Conservation (phyloP, 2,113 vertebrate genomes). For the Myxocyprinus asiaticus region DNA sequence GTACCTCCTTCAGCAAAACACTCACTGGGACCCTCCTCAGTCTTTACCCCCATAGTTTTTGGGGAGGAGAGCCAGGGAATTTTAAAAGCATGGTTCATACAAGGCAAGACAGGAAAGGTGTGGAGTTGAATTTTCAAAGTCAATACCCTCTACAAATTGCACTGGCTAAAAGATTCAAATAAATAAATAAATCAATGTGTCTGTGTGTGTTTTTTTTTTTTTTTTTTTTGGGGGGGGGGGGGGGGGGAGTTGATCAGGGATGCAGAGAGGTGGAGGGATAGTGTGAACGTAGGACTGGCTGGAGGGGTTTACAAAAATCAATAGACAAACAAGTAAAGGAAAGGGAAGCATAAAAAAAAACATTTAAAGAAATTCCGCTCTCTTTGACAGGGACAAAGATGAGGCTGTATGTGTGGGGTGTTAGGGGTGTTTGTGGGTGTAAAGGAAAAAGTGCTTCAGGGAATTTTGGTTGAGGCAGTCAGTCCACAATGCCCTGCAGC, state of each 20-base stretch:
- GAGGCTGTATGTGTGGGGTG: neutral
- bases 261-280: slow-evolving; percentile 50
- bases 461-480: slow-evolving; percentile 57
- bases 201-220: too few species aligned
- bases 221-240: too few species aligned
- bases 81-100: slow-evolving; percentile 51
- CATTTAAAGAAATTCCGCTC: slow-evolving; percentile 73
- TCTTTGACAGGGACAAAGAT: slow-evolving; percentile 37
- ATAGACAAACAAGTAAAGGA: slow-evolving; percentile 65
- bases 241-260: slow-evolving; percentile 22
- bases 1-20: too few species aligned
- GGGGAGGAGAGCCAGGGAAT: neutral
- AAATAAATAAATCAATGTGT: slow-evolving; percentile 67
- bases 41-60: slow-evolving; percentile 66
- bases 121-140: slow-evolving; percentile 85
- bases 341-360: slow-evolving; percentile 64
- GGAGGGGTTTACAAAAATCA: slow-evolving; percentile 68
- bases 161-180: slow-evolving; percentile 81
- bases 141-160: slow-evolving; percentile 95
- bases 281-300: slow-evolving; percentile 27
- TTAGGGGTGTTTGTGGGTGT: slow-evolving; percentile 20
- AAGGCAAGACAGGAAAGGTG: slow-evolving; percentile 57
- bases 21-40: slow-evolving; percentile 79
- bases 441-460: slow-evolving; percentile 66
- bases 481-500: slow-evolving; percentile 74